phyloP scores from a whole-genome alignment of 2,888 invertebrate genomes.

The Epicampocera succincta region DNA sequence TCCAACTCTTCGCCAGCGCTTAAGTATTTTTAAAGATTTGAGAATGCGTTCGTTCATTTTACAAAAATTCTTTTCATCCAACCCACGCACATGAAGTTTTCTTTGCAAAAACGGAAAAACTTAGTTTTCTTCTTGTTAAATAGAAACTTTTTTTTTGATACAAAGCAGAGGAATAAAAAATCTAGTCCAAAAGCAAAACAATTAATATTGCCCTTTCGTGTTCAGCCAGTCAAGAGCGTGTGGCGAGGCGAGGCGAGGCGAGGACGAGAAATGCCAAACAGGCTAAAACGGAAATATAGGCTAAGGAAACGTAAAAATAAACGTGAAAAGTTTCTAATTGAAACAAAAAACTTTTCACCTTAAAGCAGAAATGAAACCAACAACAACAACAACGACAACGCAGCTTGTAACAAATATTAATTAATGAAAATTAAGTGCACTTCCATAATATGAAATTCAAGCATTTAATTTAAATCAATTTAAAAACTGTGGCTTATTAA shows the following conservation, averaged over 20 bases:
- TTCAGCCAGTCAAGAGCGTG: conserved; percentile 6
- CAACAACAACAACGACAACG: conserved; percentile 34
- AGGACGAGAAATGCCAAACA: conserved; percentile 23
- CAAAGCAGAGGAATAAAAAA: conserved; percentile 15
- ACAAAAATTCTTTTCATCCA: not conserved
- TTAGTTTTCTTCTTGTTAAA: conserved; percentile 37
- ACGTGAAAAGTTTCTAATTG: conserved; percentile 49
- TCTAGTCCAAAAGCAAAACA: conserved; percentile 64
- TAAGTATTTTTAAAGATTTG: no score
- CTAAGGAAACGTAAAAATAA: conserved; percentile 62
- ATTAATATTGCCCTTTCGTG: conserved; percentile 68
- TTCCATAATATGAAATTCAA: conserved; percentile 14
- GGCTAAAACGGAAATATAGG: conserved; percentile 63
- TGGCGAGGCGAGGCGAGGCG: not conserved
- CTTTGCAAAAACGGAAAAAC: not conserved
- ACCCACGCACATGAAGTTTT: conserved; percentile 37
- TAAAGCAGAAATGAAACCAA: conserved; percentile 41
- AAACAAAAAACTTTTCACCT: conserved; percentile 49
- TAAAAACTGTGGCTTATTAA: not conserved
- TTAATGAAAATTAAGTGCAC: not conserved
- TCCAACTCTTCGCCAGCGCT: no score
- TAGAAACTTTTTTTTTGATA: conserved; percentile 45
- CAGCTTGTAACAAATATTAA: conserved; percentile 4
- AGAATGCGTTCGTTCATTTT: no score
- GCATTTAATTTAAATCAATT: conserved; percentile 26